Evolutionary conservation across 2,113 vertebrate genomes (phyloP), one percentile per base, ranked within the genome.

Genomic region (Microtus ochrogaster): DNA sequence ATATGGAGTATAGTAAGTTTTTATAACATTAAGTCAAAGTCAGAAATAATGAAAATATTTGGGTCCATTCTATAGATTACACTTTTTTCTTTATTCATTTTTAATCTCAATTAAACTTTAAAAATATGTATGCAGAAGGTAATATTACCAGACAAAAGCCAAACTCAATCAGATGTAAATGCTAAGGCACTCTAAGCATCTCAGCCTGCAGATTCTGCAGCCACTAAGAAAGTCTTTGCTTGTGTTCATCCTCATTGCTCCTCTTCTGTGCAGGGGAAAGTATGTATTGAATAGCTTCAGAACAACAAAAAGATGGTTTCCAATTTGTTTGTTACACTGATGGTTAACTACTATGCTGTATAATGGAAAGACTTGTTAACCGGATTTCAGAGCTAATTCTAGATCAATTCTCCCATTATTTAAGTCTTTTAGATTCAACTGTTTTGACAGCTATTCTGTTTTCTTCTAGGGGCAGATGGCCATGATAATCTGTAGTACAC

Each of bases 291-390:
- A 21, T 66, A 70, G 74, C 7, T 68, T 91, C 91, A 58, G 82
- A 87, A 79, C 63, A 82, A 93, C 33, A 61, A 66, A 79, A 66
- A 36, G 83, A 92, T 91, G 39, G 87, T 82, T 84, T 70, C 66
- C 94, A 94, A 66, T 14, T 77, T 16, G 47, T 22, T 61, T 86
- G 8, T 36, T 49, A 39, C 49, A 14, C 36, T 78, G 17, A 63
- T 13, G 47, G 65, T 49, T 72, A 77, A 36, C 49, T 49, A 0
- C 44, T 39, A 0, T 52, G 7, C n/a, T 94, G n/a, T 70, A 12
- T 28, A 73, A 52, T 44, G 74, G 55, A 10, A 72, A 77, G 47
- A 41, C 33, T 28, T 61, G 10, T 26, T 87, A 24, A 81, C 5
- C 82, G 21, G 73, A 63, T 49, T 68, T 13, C 68, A 82, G 33